These are phyloP conservation scores for Xiphorhynchus erythropygius DNA, from an alignment of 2,797 vertebrate genomes.

Conservation along the genomic window DNA sequence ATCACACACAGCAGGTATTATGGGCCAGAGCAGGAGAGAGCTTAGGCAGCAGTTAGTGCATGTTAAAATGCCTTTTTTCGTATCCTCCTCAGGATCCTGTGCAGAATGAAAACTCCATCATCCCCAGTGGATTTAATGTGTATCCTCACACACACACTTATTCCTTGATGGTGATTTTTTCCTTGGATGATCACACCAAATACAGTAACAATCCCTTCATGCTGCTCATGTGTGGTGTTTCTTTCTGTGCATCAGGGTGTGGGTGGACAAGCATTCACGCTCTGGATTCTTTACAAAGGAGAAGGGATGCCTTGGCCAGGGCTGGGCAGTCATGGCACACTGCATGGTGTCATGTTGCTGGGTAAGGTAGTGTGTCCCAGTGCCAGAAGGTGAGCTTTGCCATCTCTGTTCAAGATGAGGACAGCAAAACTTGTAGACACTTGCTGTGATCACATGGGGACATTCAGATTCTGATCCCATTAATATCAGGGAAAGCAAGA, in stretches of 20 bases:
- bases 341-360: background rate
- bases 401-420: background rate
- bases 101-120: background rate
- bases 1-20: background rate
- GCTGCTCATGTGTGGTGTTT: background rate
- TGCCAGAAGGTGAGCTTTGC: background rate
- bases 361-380: background rate
- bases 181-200: background rate
- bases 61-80: background rate
- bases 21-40: background rate
- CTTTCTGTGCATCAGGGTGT: background rate
- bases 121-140: background rate
- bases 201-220: background rate
- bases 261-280: background rate
- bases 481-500: background rate
- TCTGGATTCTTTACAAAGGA: background rate
- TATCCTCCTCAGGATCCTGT: background rate
- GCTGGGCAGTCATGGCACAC: background rate
- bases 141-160: background rate
- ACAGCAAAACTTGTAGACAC: background rate
- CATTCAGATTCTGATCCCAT: background rate
- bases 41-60: background rate
- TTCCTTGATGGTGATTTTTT: background rate
- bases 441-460: fast-evolving
- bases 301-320: background rate